These are phyloP conservation scores for Alaudala cheleensis DNA, from an alignment of 2,113 vertebrate species.

Conservation along the genomic window DNA sequence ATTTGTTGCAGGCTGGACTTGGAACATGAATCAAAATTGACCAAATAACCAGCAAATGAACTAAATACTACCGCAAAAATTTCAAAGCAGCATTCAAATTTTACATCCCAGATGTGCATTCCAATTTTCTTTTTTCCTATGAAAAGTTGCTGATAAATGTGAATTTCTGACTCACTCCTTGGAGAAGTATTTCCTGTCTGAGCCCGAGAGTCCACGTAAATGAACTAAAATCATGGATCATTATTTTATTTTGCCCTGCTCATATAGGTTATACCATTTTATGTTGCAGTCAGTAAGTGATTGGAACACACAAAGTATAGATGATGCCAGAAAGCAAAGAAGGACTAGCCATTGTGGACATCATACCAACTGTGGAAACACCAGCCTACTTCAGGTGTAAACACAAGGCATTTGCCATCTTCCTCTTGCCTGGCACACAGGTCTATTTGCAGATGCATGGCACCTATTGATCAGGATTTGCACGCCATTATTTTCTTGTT, in stretches of 20 bases:
- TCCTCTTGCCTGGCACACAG: background rate
- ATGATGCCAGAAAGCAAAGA: background rate
- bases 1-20: background rate
- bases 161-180: background rate
- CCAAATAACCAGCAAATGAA: background rate
- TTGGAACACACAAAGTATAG: rapidly evolving
- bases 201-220: background rate
- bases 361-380: background rate
- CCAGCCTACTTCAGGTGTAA: background rate
- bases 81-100: background rate
- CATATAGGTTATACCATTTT: background rate
- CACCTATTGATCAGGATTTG: background rate
- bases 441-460: background rate
- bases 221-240: background rate
- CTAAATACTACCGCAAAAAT: background rate
- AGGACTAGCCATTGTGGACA: background rate
- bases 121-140: background rate
- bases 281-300: background rate
- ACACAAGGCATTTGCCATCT: background rate
- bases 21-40: background rate
- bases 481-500: background rate
- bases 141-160: background rate
- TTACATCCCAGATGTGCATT: background rate
- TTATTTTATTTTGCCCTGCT: background rate
- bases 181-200: background rate